Conservation (phyloP, 2,888 invertebrate genomes). For the Eupithecia pulchellata region DNA sequence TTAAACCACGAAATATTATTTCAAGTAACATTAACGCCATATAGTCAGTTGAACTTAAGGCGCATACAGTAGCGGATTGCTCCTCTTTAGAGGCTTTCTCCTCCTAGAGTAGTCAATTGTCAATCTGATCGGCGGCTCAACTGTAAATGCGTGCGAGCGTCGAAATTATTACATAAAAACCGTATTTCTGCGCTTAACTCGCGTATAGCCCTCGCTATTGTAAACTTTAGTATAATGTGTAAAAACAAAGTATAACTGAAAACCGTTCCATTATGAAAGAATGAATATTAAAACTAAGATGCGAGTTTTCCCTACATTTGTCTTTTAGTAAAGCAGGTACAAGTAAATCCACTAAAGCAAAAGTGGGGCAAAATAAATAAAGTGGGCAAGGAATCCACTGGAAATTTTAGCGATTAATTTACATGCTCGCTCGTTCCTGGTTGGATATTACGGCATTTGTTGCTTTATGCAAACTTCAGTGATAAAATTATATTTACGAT, state of each 20-base stretch:
- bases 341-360: constrained; percentile 39
- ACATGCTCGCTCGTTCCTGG: constrained; percentile 21
- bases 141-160: too few relatives aligned
- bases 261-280: background rate
- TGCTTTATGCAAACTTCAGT: background rate
- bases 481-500: constrained; percentile 1
- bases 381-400: constrained; percentile 23
- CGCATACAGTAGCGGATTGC: too few relatives aligned
- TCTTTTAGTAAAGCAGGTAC: constrained; percentile 29
- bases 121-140: too few relatives aligned
- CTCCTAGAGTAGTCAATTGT: too few relatives aligned
- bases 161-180: too few relatives aligned
- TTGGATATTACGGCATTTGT: constrained; percentile 13
- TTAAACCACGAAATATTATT: too few relatives aligned
- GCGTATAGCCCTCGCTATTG: too few relatives aligned
- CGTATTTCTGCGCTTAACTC: too few relatives aligned
- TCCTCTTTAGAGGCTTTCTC: too few relatives aligned
- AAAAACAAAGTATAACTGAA: background rate
- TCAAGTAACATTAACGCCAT: too few relatives aligned
- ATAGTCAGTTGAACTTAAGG: too few relatives aligned
- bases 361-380: constrained; percentile 31
- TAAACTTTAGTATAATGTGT: too few relatives aligned
- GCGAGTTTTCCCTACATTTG: constrained; percentile 23
- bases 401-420: constrained; percentile 27
- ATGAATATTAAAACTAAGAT: constrained; percentile 23